Percentiles rank a stretch among this genome's conserved stretches.
Evolutionary conservation across 1,140 invertebrate genomes (phyloP).

Genomic region (Dryas iulia): DNA sequence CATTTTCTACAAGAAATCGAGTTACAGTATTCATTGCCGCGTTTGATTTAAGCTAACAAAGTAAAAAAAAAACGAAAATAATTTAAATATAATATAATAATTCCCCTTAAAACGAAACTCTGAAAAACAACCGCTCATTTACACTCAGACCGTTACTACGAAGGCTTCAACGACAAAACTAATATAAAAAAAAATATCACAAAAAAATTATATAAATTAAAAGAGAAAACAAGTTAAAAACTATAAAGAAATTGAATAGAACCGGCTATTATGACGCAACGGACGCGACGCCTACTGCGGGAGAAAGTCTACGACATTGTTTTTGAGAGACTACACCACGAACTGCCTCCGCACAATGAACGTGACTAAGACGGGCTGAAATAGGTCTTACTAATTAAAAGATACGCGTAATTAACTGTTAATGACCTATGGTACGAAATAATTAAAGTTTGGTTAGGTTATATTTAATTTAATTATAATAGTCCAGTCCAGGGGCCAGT

Average conservation of each 20-base stretch:
- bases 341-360: neutral
- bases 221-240: conserved; percentile 35
- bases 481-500: too few relatives aligned
- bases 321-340: conserved; percentile 8
- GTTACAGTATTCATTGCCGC: too few relatives aligned
- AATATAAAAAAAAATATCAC: too few relatives aligned
- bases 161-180: too few relatives aligned
- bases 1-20: too few relatives aligned
- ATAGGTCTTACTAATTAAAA: conserved; percentile 4
- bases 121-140: too few relatives aligned
- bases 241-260: conserved; percentile 37
- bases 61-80: too few relatives aligned
- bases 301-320: conserved; percentile 51
- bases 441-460: neutral
- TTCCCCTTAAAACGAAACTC: too few relatives aligned
- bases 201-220: neutral
- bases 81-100: too few relatives aligned
- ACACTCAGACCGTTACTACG: too few relatives aligned
- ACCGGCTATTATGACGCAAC: conserved; percentile 32
- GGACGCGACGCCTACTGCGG: conserved; percentile 32
- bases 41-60: too few relatives aligned
- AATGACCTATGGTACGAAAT: neutral
- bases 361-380: conserved; percentile 3
- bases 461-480: neutral
- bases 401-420: neutral